phyloP scores from a whole-genome alignment of 2,797 vertebrate species.

The Crocidura indochinensis region DNA sequence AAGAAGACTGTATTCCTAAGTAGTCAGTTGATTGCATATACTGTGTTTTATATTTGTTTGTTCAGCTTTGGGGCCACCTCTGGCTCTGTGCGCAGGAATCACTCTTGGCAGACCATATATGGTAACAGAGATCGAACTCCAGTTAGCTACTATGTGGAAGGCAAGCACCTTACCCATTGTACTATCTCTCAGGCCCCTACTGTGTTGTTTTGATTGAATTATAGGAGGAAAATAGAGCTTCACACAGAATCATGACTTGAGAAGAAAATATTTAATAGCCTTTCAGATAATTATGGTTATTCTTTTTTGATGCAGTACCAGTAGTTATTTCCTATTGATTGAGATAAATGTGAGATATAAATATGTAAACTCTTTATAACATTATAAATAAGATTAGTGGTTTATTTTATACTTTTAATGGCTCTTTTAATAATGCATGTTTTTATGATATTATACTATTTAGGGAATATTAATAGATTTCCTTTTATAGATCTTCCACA shows the following conservation, averaged over 20 bases:
- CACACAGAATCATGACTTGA: background rate
- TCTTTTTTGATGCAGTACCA: conserved; percentile 66
- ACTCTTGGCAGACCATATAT: no score
- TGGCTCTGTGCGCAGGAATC: no score
- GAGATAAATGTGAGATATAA: conserved; percentile 51
- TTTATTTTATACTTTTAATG: conserved; percentile 34
- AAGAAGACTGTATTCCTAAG: conserved; percentile 5
- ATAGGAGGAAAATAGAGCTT: conserved; percentile 28
- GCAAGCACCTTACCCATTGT: no score
- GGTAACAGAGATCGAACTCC: no score
- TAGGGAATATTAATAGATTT: conserved; percentile 50
- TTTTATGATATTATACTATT: conserved; percentile 59
- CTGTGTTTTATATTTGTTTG: background rate
- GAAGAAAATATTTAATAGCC: background rate
- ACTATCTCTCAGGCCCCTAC: no score
- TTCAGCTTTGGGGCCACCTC: no score
- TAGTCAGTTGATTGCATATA: conserved; percentile 35
- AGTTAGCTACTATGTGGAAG: no score
- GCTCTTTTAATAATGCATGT: conserved; percentile 11
- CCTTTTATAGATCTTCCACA: conserved; percentile 45
- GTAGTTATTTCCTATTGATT: conserved; percentile 22
- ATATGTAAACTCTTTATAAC: conserved; percentile 52
- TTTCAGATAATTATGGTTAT: background rate
- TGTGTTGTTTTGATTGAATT: conserved; percentile 44
- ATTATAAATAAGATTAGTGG: no score